A percentile compares a stretch with the other conserved stretches of the same genome.
Evolutionary conservation across 2,113 vertebrate species (phyloP).

Genomic region (Entomyzon cyanotis): DNA sequence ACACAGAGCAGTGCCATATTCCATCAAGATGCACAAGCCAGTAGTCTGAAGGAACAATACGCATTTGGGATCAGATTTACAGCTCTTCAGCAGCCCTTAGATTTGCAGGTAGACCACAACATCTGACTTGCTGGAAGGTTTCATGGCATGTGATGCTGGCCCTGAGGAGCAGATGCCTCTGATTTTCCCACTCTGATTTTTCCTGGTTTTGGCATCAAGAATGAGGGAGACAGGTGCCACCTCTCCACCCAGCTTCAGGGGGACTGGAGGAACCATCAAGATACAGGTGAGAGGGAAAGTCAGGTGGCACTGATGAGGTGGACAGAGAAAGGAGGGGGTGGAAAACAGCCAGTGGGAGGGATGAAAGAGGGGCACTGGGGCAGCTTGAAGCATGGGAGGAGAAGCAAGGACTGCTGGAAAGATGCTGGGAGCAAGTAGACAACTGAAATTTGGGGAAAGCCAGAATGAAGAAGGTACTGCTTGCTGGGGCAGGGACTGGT

Average conservation of each 20-base stretch:
- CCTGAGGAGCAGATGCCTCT: background rate
- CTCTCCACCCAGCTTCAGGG: background rate
- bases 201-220: background rate
- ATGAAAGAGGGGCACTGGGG: background rate
- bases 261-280: background rate
- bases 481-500: background rate
- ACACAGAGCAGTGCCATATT: background rate
- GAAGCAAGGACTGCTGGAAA: background rate
- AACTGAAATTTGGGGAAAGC: background rate
- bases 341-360: background rate
- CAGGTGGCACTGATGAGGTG: background rate
- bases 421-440: background rate
- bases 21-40: background rate
- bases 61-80: background rate
- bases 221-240: background rate
- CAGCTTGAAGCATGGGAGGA: background rate
- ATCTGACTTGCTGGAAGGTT: background rate
- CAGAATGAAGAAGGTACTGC: background rate
- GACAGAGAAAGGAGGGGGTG: background rate
- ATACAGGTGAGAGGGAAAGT: background rate
- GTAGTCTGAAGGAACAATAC: background rate
- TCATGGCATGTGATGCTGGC: background rate
- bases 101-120: background rate
- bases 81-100: background rate
- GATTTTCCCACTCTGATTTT: background rate